Evolutionary conservation across 2,113 vertebrate genomes (phyloP), one percentile per base, ranked within the genome.

Genomic region (Nettapus auritus): DNA sequence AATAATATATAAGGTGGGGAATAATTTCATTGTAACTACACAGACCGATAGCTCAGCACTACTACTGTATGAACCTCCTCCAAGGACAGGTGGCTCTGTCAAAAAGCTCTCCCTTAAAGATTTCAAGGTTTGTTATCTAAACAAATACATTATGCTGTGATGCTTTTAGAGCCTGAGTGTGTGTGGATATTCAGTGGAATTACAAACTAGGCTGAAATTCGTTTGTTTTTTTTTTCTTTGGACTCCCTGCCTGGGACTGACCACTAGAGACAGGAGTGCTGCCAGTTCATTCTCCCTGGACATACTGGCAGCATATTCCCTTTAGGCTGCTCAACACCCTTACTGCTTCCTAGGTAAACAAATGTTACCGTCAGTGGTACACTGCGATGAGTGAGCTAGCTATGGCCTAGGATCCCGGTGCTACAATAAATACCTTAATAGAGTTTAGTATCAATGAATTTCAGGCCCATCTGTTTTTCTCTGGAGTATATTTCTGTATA

Each of bases 351-450:
- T 52, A 40, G 19, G 25, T 63, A 13, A 59, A 26, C n/a, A 33
- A 53, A 3, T 57, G 29, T 56, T 31, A 11, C n/a, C 18, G 4
- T 17, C 0, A 0, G 26, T 74, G 23, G 15, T 40, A 44, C 0
- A 0, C 33, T 78, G 36, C 7, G 1, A 4, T 28, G 8, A 62
- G n/a, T 17, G 7, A 38, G 36, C 25, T 25, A 11, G 31, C 34
- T 1, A 1, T 33, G 31, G 42, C 34, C 19, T 28, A 42, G 57
- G 9, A 17, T 59, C 62, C 50, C 22, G 42, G 29, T 25, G 26
- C 56, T 68, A 9, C 34, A 29, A 7, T 56, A 64, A 71, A 55
- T 73, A 60, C 44, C 48, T 46, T n/a, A n/a, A 8, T 1, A 28
- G 33, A 42, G 69, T 40, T 90, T 31, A 3, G 0, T 55, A 36